Base-by-base conservation (phyloP, 2,888 invertebrate genomes). In the Melikaiella ostensackeni region DNA sequence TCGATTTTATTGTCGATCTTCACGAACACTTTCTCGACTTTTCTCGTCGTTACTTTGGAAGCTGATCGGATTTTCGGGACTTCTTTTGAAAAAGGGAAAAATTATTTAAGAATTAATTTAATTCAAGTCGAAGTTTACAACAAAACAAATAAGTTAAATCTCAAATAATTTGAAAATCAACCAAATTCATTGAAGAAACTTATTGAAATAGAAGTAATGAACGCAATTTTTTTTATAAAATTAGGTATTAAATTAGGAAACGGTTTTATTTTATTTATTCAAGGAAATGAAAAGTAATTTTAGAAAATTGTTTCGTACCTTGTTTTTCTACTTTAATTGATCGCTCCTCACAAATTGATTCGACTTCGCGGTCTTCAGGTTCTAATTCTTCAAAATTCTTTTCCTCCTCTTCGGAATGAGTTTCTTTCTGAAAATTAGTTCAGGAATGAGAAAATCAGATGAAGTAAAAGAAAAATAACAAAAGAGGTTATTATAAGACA, bases 271-370 rank as follows among this genome's bases (percentile, higher is more conserved):
- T 16, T 42, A 42, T 42, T 16, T 16, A 16, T 1, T 13, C 13
- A 42, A 16, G 16, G 4, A 42, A 42, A 16, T 1, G 5, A 42
- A n/a, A n/a, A n/a, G 0, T 63, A 7, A 11, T 11, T 33, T 21
- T 33, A 21, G 4, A 63, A 33, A 63, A 63, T 8, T 19, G 5
- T 19, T 7, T 5, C 11, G n/a, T 50, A 70, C 70, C 70, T 70
- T 82, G 81, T 13, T 77, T 66, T 66, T 80, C 86, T 66, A 80
- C 78, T 59, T 78, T 82, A 38, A 70, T 66, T 50, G 73, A 66
- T 35, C 79, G 80, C 62, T 75, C 9, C 74, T 61, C 1, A n/a
- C 73, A 63, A 27, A 55, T 11, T 4, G 55, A 55, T 82, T 82
- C 27, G 73, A 24, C 27, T 46, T 66, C 80, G 2, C 75, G 77